Evolutionary conservation across 2,797 vertebrate species (phyloP), one percentile per base, ranked within the genome.

Genomic region (Rhinophrynus dorsalis): DNA sequence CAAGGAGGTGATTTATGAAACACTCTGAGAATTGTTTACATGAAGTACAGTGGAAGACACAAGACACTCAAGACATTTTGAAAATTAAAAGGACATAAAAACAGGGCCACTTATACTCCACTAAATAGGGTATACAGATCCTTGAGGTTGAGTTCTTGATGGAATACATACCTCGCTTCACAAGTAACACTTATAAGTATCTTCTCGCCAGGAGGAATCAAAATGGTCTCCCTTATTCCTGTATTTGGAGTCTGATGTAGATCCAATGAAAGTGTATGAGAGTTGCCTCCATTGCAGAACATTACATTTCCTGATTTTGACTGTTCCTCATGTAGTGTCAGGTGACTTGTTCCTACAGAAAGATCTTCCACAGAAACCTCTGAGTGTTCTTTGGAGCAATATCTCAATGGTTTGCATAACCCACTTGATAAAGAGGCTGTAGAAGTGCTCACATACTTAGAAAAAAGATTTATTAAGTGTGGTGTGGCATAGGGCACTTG

Each of bases 141-240:
- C n/a, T n/a, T n/a, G n/a, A n/a, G n/a, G n/a, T n/a, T 38, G 35
- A 38, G 12, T 3, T 3, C 3, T 8, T 38, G 9, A 3, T 45
- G 8, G 21, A 45, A 40, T 20, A 77, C 83, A 18, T 81, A 92
- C 90, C 71, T 60, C 60, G 88, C 85, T 21, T 85, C 78, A 67
- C 90, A 92, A 0, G 9, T 11, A 2, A 91, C 27, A 17, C 66
- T 33, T 5, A 91, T 0, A 3, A 26, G 82, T 17, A 35, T 63
- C 66, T 59, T 86, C 35, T 60, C 83, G 2, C 86, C 83, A 4
- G 88, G 79, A 33, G 75, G 75, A 72, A 92, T 78, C 29, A 77
- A 59, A 42, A 77, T 42, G 45, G 69, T 61, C 20, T 51, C 35
- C 40, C 38, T 66, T 13, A 52, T 5, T 24, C 0, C 11, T 0